Evolutionary conservation across 2,888 invertebrate genomes (phyloP).

Genomic region (Drosophila atroscutellata): DNA sequence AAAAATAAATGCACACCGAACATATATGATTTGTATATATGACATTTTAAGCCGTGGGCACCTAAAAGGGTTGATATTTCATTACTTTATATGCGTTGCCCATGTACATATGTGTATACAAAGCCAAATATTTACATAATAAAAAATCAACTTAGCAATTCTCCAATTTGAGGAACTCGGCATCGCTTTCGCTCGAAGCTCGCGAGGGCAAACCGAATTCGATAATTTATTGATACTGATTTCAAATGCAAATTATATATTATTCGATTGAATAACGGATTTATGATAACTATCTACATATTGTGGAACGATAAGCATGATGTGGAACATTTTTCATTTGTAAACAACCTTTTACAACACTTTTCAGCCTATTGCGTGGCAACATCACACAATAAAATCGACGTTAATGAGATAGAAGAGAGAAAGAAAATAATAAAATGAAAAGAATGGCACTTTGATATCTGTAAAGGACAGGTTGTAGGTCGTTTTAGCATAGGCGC

Average conservation of each 20-base stretch:
- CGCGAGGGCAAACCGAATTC: background rate
- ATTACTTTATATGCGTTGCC: background rate
- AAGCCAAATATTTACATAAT: background rate
- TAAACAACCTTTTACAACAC: background rate
- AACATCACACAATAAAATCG: conserved; percentile 24
- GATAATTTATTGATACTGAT: background rate
- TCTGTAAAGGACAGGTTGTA: conserved; percentile 8
- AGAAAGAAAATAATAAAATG: background rate
- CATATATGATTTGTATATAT: background rate
- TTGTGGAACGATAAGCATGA: background rate
- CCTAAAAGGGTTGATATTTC: background rate
- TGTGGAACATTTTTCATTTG: background rate
- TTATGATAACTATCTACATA: background rate
- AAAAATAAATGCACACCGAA: background rate
- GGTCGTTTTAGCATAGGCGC: conserved; percentile 3
- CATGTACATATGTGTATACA: background rate
- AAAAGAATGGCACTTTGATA: conserved; percentile 26
- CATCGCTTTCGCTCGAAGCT: background rate
- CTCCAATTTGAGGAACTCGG: background rate
- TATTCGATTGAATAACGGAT: background rate
- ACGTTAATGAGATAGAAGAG: conserved; percentile 25
- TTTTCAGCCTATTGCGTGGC: conserved; percentile 17
- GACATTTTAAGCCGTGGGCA: background rate
- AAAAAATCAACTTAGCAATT: background rate
- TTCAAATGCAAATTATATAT: background rate